Base-by-base conservation (phyloP, 2,797 vertebrate genomes). In the Crocidura indochinensis region DNA sequence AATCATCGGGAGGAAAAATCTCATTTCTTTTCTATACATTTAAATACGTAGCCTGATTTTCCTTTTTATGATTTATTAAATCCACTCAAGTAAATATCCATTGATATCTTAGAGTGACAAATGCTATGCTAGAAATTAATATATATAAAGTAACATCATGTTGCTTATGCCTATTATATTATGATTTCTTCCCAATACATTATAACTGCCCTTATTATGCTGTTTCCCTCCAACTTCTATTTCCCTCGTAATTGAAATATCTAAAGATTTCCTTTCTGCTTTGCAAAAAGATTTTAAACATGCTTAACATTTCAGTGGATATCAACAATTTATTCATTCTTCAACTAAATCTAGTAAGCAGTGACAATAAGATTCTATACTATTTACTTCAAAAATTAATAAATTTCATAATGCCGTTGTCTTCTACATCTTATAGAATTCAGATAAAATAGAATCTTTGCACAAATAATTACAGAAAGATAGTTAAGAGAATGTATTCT, bases 31-130 rank as follows among this genome's bases (percentile, higher is more conserved):
- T 27, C 9, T 84, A 49, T 72, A 14, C 76, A 15, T 7, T 65
- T 84, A 64, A 38, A 86, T 87, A 65, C 83, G 10, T 38, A 69
- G 86, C 8, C n/a, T 82, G 29, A 44, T 67, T 72, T 81, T 71
- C 38, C 87, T 29, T 17, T 7, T 51, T 9, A 46, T 65, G 17
- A 80, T 46, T 84, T 87, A 67, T 71, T 83, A 46, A 73, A 10
- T 29, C 6, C 47, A 80, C 27, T 73, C 49, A 71, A 31, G 53
- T 44, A 38, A 84, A 93, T 62, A 65, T 19, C 73, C 51, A 38
- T 29, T 87, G 46, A 79, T 79, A 4, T 31, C 53, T 84, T 87
- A 46, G 84, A 26, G 60, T 1, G 38, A 64, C 14, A 27, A 49
- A 65, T 76, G 1, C 20, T 56, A 44, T 19, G 1, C 29, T 69